Conservation (phyloP, 2,888 invertebrate genomes). For the Falcaria lacertinaria region DNA sequence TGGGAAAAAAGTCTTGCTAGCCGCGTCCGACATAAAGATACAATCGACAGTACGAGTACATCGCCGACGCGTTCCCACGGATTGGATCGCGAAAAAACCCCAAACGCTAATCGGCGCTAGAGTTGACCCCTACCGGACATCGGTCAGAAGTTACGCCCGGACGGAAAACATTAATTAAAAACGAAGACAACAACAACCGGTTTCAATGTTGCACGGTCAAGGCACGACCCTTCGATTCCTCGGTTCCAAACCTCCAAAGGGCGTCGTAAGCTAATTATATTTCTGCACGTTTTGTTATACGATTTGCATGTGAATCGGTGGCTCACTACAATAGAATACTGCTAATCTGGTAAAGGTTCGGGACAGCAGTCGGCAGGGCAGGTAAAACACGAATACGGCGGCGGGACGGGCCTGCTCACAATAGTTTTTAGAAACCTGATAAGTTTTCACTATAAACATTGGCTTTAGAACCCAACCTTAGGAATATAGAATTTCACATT, state of each 20-base stretch:
- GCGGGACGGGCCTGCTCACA: conserved; percentile 34
- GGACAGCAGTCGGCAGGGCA: conserved; percentile 29
- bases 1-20: conserved; percentile 66
- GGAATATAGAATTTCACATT: conserved; percentile 59
- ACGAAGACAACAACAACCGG: conserved; percentile 63
- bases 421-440: conserved; percentile 68
- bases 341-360: conserved; percentile 54
- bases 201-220: conserved; percentile 50
- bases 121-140: conserved; percentile 50
- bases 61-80: conserved; percentile 64
- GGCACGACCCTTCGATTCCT: conserved; percentile 49
- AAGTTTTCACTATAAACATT: conserved; percentile 68
- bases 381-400: conserved; percentile 39
- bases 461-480: conserved; percentile 41
- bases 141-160: conserved; percentile 60
- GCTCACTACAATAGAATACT: conserved; percentile 59
- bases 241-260: conserved; percentile 25
- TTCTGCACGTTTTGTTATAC: conserved; percentile 73
- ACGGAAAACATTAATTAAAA: conserved; percentile 74
- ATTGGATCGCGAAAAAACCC: conserved; percentile 53
- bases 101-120: conserved; percentile 24
- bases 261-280: conserved; percentile 74
- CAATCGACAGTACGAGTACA: conserved; percentile 40
- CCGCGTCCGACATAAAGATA: conserved; percentile 66
- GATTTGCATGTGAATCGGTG: conserved; percentile 73